These are phyloP conservation scores for Aspidiotus rigidus DNA, from an alignment of 2,888 invertebrate genomes.

Conservation along the genomic window DNA sequence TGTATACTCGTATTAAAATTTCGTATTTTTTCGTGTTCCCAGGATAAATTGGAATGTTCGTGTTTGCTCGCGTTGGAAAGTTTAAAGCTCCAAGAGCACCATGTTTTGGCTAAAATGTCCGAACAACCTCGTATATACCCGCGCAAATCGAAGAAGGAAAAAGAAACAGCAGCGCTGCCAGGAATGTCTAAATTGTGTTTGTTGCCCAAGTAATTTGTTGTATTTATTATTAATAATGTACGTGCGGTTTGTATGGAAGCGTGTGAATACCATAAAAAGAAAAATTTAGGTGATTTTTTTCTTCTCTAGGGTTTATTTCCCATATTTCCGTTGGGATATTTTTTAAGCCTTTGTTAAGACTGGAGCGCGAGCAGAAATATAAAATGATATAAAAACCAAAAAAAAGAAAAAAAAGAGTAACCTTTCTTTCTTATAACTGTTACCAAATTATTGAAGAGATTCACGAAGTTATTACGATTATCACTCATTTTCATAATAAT, in stretches of 20 bases:
- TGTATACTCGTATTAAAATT: too few relatives aligned
- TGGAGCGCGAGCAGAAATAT: too few relatives aligned
- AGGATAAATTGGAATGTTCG: constrained; percentile 26
- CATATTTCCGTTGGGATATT: too few relatives aligned
- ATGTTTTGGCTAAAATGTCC: constrained; percentile 20
- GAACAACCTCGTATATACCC: constrained; percentile 23
- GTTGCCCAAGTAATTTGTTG: constrained; percentile 21
- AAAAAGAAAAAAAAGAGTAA: too few relatives aligned
- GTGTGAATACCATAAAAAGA: neutral
- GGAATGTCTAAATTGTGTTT: constrained; percentile 19
- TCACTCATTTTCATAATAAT: too few relatives aligned
- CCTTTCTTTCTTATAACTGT: too few relatives aligned
- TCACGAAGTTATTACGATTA: too few relatives aligned
- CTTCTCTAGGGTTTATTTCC: neutral
- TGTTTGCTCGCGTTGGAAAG: constrained; percentile 21
- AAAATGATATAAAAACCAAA: too few relatives aligned
- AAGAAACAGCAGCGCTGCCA: constrained; percentile 13
- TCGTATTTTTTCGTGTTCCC: neutral
- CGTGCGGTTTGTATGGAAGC: constrained; percentile 9
- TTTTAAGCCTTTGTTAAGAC: too few relatives aligned
- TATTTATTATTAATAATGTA: neutral
- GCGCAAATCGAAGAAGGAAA: constrained; percentile 2
- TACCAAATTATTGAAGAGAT: too few relatives aligned
- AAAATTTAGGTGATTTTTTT: neutral
- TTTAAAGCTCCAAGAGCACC: constrained; percentile 22